Percentiles rank a stretch among this genome's conserved stretches.
Conservation (phyloP, 2,888 invertebrate genomes). For the Zeuzera pyrina region DNA sequence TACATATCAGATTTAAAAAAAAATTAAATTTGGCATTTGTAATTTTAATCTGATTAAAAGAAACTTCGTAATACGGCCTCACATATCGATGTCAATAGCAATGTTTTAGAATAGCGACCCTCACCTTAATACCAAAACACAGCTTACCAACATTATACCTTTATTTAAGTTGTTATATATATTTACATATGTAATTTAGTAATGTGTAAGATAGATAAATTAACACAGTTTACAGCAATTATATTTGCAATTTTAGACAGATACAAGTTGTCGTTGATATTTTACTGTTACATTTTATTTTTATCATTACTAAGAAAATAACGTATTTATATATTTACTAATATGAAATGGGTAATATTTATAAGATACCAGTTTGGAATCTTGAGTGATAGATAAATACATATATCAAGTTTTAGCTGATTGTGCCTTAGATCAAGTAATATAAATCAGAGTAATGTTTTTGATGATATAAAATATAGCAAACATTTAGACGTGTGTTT, state of each 20-base stretch:
- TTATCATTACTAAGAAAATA: conserved; percentile 47
- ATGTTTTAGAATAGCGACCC: conserved; percentile 58
- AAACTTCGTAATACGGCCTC: too few species aligned
- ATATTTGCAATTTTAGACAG: conserved; percentile 36
- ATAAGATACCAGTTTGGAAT: conserved; percentile 48
- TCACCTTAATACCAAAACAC: conserved; percentile 73
- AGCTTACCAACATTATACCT: conserved; percentile 70
- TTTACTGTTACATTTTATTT: conserved; percentile 62
- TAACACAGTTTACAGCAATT: conserved; percentile 55
- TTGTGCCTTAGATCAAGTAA: conserved; percentile 68
- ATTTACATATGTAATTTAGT: conserved; percentile 40
- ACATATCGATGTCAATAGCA: conserved; percentile 22
- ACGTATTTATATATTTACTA: conserved; percentile 51
- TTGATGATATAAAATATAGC: conserved; percentile 29
- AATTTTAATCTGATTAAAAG: too few species aligned
- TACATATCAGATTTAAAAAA: too few species aligned
- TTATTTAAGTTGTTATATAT: conserved; percentile 57
- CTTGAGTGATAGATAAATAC: conserved; percentile 46
- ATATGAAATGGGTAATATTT: conserved; percentile 37
- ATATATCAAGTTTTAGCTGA: conserved; percentile 57
- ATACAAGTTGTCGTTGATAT: conserved; percentile 55
- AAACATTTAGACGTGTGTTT: conserved; percentile 47
- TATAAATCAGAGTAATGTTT: conserved; percentile 25
- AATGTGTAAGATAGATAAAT: conserved; percentile 59
- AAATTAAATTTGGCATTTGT: too few species aligned